Evolutionary conservation across 2,888 invertebrate species (phyloP), one percentile per base, ranked within the genome.

Genomic region (Tolmerus cingulatus): DNA sequence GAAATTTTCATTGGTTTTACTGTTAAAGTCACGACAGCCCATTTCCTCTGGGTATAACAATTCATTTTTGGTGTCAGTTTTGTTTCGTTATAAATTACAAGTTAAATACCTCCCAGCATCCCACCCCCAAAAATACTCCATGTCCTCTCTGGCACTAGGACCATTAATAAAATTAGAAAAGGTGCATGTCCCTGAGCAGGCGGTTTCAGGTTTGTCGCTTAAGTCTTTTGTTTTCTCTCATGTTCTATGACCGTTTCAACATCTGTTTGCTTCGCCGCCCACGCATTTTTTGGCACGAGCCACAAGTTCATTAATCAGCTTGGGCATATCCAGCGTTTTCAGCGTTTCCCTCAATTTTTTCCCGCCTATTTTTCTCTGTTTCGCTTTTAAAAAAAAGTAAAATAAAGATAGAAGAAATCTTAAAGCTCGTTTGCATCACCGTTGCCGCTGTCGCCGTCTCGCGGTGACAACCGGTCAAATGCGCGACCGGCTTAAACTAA

Each of bases 281-380:
- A 78, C 78, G 12, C 12, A 66, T 78, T 78, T 76, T 78, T 78
- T 78, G 81, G 81, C 81, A 81, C 81, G 81, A 81, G 81, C 55
- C 81, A 81, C 81, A 81, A 55, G 51, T 81, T 55, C 81, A 81
- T 81, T 55, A 81, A 81, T 81, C 81, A 81, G 81, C 46, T 16
- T 19, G n/a, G 9, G 76, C 12, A 76, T 37, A 76, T 37, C n/a
- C 34, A 76, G 37, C 76, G n/a, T 34, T 76, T 76, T 76, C 76
- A 78, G 66, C 66, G 66, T 66, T 66, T 66, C 66, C 23, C 66
- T 66, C 27, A 23, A 66, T 66, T 66, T 23, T 66, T 66, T 66
- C 66, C 66, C 66, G 66, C 66, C 66, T 66, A 66, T 66, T 66
- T 66, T 66, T 66, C 23, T 27, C 66, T 66, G 27, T 66, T 66